A percentile compares a stretch with the other conserved stretches of the same genome.
Conservation (phyloP, 2,113 vertebrate genomes). For the Brachyhypopomus gauderio region DNA sequence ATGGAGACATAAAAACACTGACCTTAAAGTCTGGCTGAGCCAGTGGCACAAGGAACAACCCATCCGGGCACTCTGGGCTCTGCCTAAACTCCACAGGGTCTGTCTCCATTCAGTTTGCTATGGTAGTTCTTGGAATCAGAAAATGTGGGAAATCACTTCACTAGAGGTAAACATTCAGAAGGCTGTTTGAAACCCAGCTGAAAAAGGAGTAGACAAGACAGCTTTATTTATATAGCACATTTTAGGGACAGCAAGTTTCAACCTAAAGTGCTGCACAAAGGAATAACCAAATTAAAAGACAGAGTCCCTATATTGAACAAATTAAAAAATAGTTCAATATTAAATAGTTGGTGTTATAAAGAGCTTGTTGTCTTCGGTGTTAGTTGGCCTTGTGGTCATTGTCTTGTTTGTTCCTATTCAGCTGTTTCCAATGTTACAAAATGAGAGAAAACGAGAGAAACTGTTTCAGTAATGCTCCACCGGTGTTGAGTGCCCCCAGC, state of each 20-base stretch:
- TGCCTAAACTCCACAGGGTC: background rate
- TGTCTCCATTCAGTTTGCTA: too few relatives aligned
- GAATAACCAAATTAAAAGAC: too few relatives aligned
- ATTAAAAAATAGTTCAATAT: too few relatives aligned
- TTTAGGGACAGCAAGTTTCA: too few relatives aligned
- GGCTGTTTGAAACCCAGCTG: too few relatives aligned
- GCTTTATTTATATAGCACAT: too few relatives aligned
- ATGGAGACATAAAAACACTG: slow-evolving; percentile 42
- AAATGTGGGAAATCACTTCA: too few relatives aligned
- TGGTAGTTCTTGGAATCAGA: too few relatives aligned
- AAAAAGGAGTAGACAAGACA: too few relatives aligned
- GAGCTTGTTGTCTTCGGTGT: slow-evolving; percentile 16
- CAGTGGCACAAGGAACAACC: background rate
- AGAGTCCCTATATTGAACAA: too few relatives aligned
- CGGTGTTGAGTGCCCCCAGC: background rate
- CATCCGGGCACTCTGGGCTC: background rate
- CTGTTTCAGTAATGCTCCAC: background rate
- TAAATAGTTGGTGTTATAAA: background rate
- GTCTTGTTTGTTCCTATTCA: slow-evolving; percentile 36
- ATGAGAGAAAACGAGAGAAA: slow-evolving; percentile 25
- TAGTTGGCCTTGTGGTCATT: slow-evolving; percentile 6
- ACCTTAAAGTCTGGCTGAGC: slow-evolving; percentile 34
- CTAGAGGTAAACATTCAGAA: too few relatives aligned
- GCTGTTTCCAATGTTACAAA: slow-evolving; percentile 25
- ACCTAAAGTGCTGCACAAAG: too few relatives aligned